Percentiles rank a stretch among this genome's conserved stretches.
Evolutionary conservation across 92 coral and sea anemone genomes (phyloP).

Genomic region (Epizoanthus illoricatus): DNA sequence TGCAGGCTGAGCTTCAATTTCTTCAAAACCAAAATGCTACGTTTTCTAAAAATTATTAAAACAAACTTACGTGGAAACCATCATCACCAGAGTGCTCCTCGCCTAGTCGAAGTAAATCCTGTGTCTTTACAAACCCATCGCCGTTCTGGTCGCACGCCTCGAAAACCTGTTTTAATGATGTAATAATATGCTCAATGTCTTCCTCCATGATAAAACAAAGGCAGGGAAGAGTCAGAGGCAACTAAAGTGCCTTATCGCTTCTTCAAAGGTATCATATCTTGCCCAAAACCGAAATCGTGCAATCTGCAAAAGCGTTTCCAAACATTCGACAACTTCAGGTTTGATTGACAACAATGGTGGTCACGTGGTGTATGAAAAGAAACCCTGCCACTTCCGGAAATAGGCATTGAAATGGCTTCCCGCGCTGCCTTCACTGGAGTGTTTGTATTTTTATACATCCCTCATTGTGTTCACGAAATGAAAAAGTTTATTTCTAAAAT

Average conservation of each 20-base stretch:
- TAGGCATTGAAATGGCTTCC: too few relatives aligned
- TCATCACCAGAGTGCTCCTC: constrained; percentile 77
- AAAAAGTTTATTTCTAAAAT: too few relatives aligned
- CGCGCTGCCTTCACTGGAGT: too few relatives aligned
- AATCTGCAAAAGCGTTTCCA: constrained; percentile 44
- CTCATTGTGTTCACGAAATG: too few relatives aligned
- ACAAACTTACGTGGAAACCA: constrained; percentile 70
- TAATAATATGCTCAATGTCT: constrained; percentile 61
- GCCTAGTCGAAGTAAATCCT: constrained; percentile 86
- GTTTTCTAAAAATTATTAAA: constrained; percentile 6
- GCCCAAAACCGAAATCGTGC: constrained; percentile 24
- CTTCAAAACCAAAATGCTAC: constrained; percentile 7
- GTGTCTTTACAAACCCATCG: constrained; percentile 98
- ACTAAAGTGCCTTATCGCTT: constrained; percentile 45
- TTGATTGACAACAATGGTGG: constrained; percentile 74
- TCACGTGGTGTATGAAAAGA: constrained; percentile 61
- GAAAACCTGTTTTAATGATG: constrained; percentile 84
- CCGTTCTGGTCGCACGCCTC: constrained; percentile 98
- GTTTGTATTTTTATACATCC: too few relatives aligned
- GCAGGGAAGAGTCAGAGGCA: constrained; percentile 27
- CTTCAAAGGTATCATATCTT: constrained; percentile 54
- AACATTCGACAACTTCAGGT: constrained; percentile 44
- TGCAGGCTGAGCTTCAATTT: neutral
- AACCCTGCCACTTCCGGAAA: constrained; percentile 14
- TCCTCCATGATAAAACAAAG: constrained; percentile 29